phyloP scores from a whole-genome alignment of 2,888 invertebrate genomes.

The Eumerus sabulonum region DNA sequence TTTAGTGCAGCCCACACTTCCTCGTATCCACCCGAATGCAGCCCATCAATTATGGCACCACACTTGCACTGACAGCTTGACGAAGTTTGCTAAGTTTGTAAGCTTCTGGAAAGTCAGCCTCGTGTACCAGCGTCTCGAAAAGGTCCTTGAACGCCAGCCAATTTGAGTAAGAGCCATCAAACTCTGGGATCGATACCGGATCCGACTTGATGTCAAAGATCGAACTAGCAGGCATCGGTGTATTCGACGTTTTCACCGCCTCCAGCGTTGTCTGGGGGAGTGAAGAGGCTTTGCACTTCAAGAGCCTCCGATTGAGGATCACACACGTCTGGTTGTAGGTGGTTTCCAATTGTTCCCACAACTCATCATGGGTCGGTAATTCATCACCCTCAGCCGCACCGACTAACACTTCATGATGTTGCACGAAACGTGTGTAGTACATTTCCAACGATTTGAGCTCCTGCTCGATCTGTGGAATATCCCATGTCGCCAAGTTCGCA shows the following conservation, averaged over 20 bases:
- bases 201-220: too few relatives aligned
- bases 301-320: neutral
- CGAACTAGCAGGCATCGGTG: neutral
- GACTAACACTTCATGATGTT: too few relatives aligned
- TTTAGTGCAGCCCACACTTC: conserved; percentile 48
- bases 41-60: conserved; percentile 35
- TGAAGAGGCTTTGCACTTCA: neutral
- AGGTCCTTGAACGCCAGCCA: neutral
- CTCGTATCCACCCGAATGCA: conserved; percentile 42
- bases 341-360: neutral
- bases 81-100: conserved; percentile 48
- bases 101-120: conserved; percentile 19
- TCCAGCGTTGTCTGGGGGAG: too few relatives aligned
- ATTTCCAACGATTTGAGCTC: neutral
- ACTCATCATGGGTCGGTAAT: neutral
- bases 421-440: neutral
- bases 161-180: neutral
- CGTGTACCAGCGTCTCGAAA: neutral
- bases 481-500: neutral
- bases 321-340: neutral
- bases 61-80: conserved; percentile 31
- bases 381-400: neutral
- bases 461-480: neutral
- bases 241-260: too few relatives aligned
- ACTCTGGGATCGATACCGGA: neutral